Evolutionary conservation across 2,888 invertebrate genomes (phyloP).

Genomic region (Kuschelorhynchus macadamiae): DNA sequence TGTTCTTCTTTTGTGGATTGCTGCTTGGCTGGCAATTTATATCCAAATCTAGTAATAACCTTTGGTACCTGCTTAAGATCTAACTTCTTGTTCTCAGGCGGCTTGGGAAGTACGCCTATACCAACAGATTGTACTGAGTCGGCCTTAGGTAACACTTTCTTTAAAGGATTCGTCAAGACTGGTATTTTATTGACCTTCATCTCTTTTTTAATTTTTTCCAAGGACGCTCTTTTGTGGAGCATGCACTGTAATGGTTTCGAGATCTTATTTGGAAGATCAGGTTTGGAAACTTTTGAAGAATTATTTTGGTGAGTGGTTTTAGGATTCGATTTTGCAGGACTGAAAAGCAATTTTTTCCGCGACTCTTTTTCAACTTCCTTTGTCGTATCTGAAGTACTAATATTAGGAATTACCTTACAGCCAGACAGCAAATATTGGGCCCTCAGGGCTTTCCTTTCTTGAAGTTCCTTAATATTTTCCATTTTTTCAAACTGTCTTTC

Average conservation of each 20-base stretch:
- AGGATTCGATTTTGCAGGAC: not conserved
- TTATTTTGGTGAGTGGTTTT: not conserved
- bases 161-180: not conserved
- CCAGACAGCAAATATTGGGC: constrained; percentile 67
- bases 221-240: constrained; percentile 15
- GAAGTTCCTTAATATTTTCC: constrained; percentile 78
- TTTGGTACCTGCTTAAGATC: constrained; percentile 28
- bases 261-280: constrained; percentile 14
- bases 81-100: not conserved
- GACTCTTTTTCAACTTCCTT: constrained; percentile 9
- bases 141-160: not conserved
- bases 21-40: constrained; percentile 43
- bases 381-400: not conserved
- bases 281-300: not conserved
- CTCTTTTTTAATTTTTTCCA: constrained; percentile 22
- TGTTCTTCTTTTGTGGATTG: constrained; percentile 52
- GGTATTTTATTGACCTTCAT: constrained; percentile 26
- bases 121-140: not conserved
- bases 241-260: constrained; percentile 30
- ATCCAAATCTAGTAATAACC: constrained; percentile 54
- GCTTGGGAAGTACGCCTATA: not conserved
- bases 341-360: constrained; percentile 27
- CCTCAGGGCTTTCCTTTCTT: constrained; percentile 69
- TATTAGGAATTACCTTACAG: constrained; percentile 47
- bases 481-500: constrained; percentile 76